These are phyloP conservation scores for Zingel zingel DNA, from an alignment of 2,113 vertebrate genomes.

Conservation along the genomic window DNA sequence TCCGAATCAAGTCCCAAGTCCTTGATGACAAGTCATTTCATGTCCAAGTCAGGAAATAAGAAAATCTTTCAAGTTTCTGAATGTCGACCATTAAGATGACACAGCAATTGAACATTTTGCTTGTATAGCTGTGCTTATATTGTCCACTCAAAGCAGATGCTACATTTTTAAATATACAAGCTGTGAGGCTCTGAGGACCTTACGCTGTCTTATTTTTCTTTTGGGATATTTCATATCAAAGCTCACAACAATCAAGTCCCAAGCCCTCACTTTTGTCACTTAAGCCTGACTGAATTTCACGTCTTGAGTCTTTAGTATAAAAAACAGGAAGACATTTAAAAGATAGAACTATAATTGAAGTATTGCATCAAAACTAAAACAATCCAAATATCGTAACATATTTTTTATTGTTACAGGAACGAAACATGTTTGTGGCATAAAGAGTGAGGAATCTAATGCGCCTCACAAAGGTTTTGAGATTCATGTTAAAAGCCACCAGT, in stretches of 20 bases:
- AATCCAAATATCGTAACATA: neutral
- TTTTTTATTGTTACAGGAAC: neutral
- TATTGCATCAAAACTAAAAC: neutral
- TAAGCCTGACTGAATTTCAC: neutral
- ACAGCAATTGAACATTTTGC: neutral
- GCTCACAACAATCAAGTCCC: too few relatives aligned
- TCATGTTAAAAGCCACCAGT: neutral
- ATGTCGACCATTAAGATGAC: neutral
- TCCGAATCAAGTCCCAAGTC: neutral
- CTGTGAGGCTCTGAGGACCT: neutral
- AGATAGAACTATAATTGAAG: neutral
- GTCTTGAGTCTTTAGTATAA: neutral
- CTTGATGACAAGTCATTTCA: neutral
- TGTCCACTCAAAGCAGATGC: neutral
- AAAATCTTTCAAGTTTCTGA: neutral
- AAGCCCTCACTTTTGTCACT: neutral
- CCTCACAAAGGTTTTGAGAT: neutral
- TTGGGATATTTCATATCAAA: neutral
- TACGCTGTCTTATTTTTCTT: neutral
- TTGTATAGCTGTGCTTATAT: neutral
- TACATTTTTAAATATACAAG: neutral
- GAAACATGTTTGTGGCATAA: neutral
- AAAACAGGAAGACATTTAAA: neutral
- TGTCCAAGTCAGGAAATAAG: neutral
- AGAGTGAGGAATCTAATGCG: neutral